A percentile compares a stretch with the other conserved stretches of the same genome.
Evolutionary conservation across 2,797 vertebrate species (phyloP).

Genomic region (Melanotaenia trifasciata): DNA sequence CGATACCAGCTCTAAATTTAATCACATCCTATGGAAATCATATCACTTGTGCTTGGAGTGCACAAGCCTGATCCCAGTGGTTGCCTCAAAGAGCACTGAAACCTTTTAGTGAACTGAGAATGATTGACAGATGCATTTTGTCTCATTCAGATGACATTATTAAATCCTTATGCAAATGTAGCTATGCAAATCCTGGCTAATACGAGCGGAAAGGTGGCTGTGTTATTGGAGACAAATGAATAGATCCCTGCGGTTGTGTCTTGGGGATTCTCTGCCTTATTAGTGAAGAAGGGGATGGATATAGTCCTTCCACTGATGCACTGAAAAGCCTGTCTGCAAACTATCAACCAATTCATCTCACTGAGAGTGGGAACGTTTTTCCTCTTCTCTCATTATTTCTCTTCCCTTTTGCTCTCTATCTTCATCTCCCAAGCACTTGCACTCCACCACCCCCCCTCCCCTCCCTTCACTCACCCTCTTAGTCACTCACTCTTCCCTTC

Average conservation of each 20-base stretch:
- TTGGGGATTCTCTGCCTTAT: conserved; percentile 80
- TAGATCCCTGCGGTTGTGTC: conserved; percentile 71
- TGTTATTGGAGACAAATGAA: conserved; percentile 79
- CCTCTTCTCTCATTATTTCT: conserved; percentile 78
- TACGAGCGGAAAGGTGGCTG: conserved; percentile 73
- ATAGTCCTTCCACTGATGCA: conserved; percentile 73
- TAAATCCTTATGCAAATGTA: conserved; percentile 79
- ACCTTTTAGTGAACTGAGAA: conserved; percentile 64
- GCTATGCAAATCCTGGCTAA: conserved; percentile 76
- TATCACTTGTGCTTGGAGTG: conserved; percentile 28
- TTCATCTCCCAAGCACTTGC: conserved; percentile 65
- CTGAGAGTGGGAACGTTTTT: conserved; percentile 66
- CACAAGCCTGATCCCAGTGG: conserved; percentile 39
- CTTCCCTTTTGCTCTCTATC: conserved; percentile 64
- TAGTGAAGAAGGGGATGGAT: conserved; percentile 75
- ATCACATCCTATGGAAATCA: conserved; percentile 24
- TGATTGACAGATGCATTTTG: conserved; percentile 74
- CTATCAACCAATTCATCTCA: conserved; percentile 79
- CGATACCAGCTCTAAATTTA: conserved; percentile 13
- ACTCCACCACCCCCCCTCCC: conserved; percentile 40
- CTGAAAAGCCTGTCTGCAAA: conserved; percentile 75
- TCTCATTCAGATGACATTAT: conserved; percentile 74
- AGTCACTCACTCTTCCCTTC: conserved; percentile 61
- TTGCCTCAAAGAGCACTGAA: conserved; percentile 47
- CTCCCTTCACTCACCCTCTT: conserved; percentile 41